These are phyloP conservation scores for Drosophila equinoxialis DNA, from an alignment of 1,140 invertebrate species.

Conservation along the genomic window DNA sequence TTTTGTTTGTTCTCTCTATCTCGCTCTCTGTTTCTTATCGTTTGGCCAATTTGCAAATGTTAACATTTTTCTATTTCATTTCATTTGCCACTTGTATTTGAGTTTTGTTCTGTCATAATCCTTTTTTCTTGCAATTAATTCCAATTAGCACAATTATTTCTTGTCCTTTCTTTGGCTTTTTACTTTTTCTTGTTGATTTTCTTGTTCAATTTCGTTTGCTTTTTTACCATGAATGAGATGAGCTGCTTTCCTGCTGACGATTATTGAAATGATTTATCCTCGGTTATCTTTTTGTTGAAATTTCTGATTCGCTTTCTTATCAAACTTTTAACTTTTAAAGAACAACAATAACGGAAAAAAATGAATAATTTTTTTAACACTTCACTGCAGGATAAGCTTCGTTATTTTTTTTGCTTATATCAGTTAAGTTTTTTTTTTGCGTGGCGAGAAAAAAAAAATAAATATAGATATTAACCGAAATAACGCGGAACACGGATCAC, in stretches of 20 bases:
- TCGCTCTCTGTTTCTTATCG: too few species aligned
- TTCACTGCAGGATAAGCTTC: background rate
- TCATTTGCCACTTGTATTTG: conserved; percentile 21
- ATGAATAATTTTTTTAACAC: background rate
- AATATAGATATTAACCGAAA: background rate
- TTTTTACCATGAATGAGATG: conserved; percentile 45
- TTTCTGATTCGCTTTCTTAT: background rate
- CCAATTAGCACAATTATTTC: conserved; percentile 44
- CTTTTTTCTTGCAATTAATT: conserved; percentile 41
- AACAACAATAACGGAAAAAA: conserved; percentile 34
- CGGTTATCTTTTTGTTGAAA: background rate
- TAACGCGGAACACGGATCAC: conserved; percentile 25
- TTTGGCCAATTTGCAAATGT: too few species aligned
- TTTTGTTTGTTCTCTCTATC: background rate
- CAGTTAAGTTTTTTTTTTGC: background rate
- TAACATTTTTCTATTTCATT: background rate
- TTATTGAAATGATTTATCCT: conserved; percentile 35
- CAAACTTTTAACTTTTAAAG: background rate
- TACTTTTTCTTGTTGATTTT: background rate
- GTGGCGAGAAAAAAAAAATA: conserved; percentile 19
- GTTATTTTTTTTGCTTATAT: background rate
- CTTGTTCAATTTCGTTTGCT: background rate
- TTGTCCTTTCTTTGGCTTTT: background rate
- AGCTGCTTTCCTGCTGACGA: conserved; percentile 26
- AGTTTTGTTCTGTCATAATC: conserved; percentile 22